Base-by-base conservation (phyloP, 2,797 vertebrate genomes). In the Tragopan temminckii region DNA sequence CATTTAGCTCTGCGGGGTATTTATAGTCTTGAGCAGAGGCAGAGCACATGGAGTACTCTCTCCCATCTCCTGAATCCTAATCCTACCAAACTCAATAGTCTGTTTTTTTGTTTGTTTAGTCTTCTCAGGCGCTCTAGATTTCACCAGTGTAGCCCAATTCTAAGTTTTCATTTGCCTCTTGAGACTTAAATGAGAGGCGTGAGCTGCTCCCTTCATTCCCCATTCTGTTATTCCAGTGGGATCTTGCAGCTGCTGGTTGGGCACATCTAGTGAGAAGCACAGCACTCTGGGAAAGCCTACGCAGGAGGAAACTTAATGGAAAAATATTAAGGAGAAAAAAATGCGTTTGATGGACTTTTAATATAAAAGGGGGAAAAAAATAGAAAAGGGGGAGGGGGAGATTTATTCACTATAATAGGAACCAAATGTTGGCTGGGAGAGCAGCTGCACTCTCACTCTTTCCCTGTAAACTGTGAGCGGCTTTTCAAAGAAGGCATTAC, bases 341-440 rank as follows among this genome's bases (percentile, higher is more conserved):
- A 96, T 89, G 94, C 87, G 87, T 96, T 97, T 96, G 97, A 97
- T 97, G 92, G 96, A 96, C 86, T 97, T 97, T 94, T 97, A 95
- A 96, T 97, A 97, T 96, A 96, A 96, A 97, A 96, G 74, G 74
- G 36, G 35, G 38, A 33, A 80, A 29, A 59, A 72, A 93, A 92
- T 43, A 95, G 82, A 90, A 93, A 93, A 88, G 94, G 96, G 85
- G 92, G 88, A 94, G 95, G 91, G 91, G 93, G 86, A 94, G 78
- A 94, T 98, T 97, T 98, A 97, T 98, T 98, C 96, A 77, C 89
- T 79, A 94, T 98, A 98, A 99, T 98, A 97, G 95, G 95, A 98
- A 98, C 97, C 98, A 99, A 98, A 98, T 99, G 98, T 98, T 97
- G 97, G 96, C 97, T 68, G 82, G 66, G 92, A 96, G 88, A 64